Conservation (phyloP, 2,888 invertebrate species). For the Ochropleura plecta region DNA sequence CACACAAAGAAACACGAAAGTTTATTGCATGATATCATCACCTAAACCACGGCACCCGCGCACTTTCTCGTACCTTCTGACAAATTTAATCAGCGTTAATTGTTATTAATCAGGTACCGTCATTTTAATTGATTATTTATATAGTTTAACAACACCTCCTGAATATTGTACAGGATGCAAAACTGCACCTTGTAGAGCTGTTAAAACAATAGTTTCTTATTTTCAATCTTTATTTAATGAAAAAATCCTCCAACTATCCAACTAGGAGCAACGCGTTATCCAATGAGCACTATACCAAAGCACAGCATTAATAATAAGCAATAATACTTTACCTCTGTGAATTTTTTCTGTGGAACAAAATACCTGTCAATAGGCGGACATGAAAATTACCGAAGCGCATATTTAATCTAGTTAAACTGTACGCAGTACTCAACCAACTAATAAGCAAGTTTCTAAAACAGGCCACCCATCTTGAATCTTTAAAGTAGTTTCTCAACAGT, state of each 20-base stretch:
- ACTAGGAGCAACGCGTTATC: background rate
- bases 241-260: background rate
- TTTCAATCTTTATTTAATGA: too few relatives aligned
- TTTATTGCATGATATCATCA: too few relatives aligned
- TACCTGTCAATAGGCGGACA: background rate
- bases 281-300: background rate
- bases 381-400: background rate
- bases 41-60: too few relatives aligned
- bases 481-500: slow-evolving; percentile 34
- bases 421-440: background rate
- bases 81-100: too few relatives aligned
- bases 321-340: background rate
- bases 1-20: too few relatives aligned
- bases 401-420: background rate
- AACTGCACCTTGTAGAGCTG: too few relatives aligned
- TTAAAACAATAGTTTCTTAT: too few relatives aligned
- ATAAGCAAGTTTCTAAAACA: background rate
- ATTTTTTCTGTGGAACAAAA: background rate
- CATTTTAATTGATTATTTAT: too few relatives aligned
- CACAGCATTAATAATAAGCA: background rate
- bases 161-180: too few relatives aligned
- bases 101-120: too few relatives aligned
- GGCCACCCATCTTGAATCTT: slow-evolving; percentile 19
- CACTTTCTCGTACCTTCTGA: too few relatives aligned
- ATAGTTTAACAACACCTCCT: too few relatives aligned